Percentiles rank a stretch among this genome's conserved stretches.
These are phyloP conservation scores for Etheostoma perlongum DNA, from an alignment of 2,797 vertebrate species.

Conservation along the genomic window DNA sequence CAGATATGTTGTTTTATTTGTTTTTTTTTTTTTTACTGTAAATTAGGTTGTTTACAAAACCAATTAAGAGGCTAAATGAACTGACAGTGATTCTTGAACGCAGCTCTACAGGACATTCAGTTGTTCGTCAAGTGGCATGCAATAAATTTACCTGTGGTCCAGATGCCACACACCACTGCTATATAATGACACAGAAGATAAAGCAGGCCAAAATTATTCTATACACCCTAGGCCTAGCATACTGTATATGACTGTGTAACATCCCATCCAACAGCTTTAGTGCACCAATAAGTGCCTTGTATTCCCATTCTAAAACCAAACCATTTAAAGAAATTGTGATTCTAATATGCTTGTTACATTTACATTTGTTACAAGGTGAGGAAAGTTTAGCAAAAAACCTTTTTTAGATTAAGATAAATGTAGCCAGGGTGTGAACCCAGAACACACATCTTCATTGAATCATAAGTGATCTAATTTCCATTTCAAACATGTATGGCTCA, in stretches of 20 bases:
- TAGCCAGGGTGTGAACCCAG: background rate
- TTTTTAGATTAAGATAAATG: background rate
- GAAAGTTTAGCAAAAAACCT: background rate
- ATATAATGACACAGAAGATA: too few relatives aligned
- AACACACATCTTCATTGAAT: background rate
- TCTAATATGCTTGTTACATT: background rate
- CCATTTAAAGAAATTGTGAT: background rate
- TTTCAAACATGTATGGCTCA: background rate
- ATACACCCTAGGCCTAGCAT: background rate
- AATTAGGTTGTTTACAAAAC: background rate
- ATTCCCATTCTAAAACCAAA: background rate
- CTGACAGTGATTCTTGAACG: background rate
- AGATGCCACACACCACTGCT: slow-evolving; percentile 1
- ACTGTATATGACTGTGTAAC: background rate
- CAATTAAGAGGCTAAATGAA: slow-evolving; percentile 1
- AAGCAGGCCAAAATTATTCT: background rate
- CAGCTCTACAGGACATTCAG: background rate
- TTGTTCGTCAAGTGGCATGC: background rate
- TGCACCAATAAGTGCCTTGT: background rate
- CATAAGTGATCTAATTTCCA: slow-evolving; percentile 4
- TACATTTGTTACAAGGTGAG: background rate
- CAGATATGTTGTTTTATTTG: too few relatives aligned
- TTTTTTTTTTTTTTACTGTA: background rate
- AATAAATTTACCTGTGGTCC: background rate
- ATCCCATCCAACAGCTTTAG: background rate